Percentiles rank a stretch among this genome's conserved stretches.
Evolutionary conservation across 2,797 vertebrate genomes (phyloP).

Genomic region (Spea hammondii): DNA sequence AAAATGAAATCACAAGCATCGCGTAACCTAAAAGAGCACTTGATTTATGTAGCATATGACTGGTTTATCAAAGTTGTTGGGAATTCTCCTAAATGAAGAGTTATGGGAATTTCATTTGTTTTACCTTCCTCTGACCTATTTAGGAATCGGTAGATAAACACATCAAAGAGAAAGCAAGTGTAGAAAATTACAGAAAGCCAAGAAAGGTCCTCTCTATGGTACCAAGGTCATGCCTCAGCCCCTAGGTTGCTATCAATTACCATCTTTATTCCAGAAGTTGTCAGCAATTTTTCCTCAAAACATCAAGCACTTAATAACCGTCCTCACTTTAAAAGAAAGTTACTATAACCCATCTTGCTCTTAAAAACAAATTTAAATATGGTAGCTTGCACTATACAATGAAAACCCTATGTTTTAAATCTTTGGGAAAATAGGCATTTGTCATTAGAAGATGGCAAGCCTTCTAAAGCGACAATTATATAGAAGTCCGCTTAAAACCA

Average conservation of each 20-base stretch:
- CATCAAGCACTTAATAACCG: too few species aligned
- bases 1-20: slow-evolving; percentile 61
- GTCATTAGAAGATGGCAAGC: too few species aligned
- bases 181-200: slow-evolving; percentile 57
- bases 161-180: slow-evolving; percentile 68
- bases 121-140: slow-evolving; percentile 62
- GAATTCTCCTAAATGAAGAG: slow-evolving; percentile 84
- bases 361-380: too few species aligned
- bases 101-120: slow-evolving; percentile 68
- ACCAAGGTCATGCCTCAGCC: slow-evolving; percentile 59
- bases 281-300: too few species aligned
- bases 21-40: slow-evolving; percentile 28
- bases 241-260: slow-evolving; percentile 61
- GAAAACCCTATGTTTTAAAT: too few species aligned
- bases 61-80: slow-evolving; percentile 73
- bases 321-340: too few species aligned
- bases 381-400: too few species aligned
- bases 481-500: too few species aligned
- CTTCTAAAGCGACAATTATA: too few species aligned
- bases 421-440: too few species aligned
- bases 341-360: too few species aligned
- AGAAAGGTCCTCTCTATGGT: slow-evolving; percentile 38
- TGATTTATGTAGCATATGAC: slow-evolving; percentile 41
- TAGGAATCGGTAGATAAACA: slow-evolving; percentile 63
- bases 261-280: background rate